Conservation (phyloP, 2,113 vertebrate species). For the Gymnogyps californianus region DNA sequence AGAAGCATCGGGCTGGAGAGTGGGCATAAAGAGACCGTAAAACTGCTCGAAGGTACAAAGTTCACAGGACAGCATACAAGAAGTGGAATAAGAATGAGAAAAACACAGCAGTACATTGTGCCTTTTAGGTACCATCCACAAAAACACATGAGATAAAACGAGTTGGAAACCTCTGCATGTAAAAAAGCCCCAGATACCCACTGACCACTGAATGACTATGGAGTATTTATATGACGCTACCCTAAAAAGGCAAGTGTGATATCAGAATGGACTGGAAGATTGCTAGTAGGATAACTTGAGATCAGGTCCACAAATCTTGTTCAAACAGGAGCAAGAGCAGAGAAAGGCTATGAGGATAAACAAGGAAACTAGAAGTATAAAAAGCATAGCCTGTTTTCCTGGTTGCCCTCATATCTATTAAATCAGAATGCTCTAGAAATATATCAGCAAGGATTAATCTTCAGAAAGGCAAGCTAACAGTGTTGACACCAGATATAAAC, state of each 20-base stretch:
- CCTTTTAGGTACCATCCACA: neutral
- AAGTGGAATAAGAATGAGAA: neutral
- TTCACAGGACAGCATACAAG: neutral
- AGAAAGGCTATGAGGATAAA: neutral
- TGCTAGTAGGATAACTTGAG: neutral
- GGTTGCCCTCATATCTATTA: neutral
- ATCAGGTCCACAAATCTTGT: neutral
- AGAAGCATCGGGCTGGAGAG: neutral
- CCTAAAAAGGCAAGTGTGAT: neutral
- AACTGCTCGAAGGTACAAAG: fast-evolving
- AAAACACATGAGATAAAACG: neutral
- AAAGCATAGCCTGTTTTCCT: neutral
- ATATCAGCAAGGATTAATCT: neutral
- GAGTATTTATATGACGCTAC: neutral
- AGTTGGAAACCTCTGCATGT: neutral
- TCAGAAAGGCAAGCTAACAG: neutral
- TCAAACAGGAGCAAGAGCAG: neutral
- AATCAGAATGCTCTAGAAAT: neutral
- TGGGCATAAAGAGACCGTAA: neutral
- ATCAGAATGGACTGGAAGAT: neutral
- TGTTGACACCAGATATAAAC: neutral
- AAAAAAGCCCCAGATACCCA: neutral
- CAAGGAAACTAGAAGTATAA: neutral
- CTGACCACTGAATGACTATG: neutral
- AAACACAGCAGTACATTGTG: neutral